Base-by-base conservation (phyloP, 2,888 invertebrate genomes). In the Scaptomyza polygonia region DNA sequence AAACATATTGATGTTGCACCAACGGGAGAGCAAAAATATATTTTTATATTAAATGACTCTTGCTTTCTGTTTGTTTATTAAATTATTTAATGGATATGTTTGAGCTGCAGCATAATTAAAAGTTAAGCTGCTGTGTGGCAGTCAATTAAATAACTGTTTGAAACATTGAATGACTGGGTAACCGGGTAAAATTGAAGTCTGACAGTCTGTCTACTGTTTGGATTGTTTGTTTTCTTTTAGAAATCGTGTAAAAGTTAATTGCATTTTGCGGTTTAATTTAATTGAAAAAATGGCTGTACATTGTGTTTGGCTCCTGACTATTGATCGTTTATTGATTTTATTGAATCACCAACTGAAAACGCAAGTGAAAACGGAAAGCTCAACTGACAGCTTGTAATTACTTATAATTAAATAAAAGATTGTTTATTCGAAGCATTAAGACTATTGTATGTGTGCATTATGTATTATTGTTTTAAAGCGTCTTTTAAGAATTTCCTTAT, bases 181-280 rank as follows among this genome's bases (percentile, higher is more conserved):
- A 86, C 49, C 59, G 29, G 67, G 63, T 54, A 74, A 67, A 54
- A 58, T 56, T n/a, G 34, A 30, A 29, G 45, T 27, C 55, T 6
- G 30, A 18, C 62, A 14, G 27, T 32, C 21, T 51, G 53, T 18
- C 40, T 32, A 34, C n/a, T 42, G 12, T 42, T 12, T 21, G 36
- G 14, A 9, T 48, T 70, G 47, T 55, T 55, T 79, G 71, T 79
- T 79, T 79, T 79, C 71, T 79, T 82, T 79, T 82, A 86, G 86
- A 79, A 79, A 79, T 79, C 79, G 79, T 79, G 79, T 86, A 68
- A 79, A 82, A 82, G 67, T 82, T 86, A 79, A 79, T 86, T 86
- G 83, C 86, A 62, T 71, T 64, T 65, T 68, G 69, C 53, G 62
- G 67, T 57, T 66, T n/a, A 29, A 59, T 62, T 79, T 82, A 83